Conservation (phyloP, 2,113 vertebrate genomes). For the Amphiprion percula region DNA sequence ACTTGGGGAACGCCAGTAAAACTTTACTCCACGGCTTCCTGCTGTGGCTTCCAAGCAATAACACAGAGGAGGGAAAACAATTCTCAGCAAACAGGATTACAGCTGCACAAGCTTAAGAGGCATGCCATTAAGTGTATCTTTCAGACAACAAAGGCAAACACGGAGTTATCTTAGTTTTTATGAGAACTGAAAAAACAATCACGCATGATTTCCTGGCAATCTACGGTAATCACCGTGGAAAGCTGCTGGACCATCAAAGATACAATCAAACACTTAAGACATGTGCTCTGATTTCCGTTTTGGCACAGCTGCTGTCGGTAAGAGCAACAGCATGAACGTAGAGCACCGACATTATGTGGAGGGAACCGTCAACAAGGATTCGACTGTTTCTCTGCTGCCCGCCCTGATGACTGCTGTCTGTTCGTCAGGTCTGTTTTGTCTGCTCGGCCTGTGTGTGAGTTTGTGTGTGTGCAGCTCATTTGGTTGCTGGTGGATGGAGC, state of each 20-base stretch:
- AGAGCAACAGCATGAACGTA: constrained; percentile 34
- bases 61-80: constrained; percentile 48
- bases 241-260: constrained; percentile 84
- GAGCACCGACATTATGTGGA: constrained; percentile 17
- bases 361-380: constrained; percentile 47
- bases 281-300: constrained; percentile 64
- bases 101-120: constrained; percentile 50
- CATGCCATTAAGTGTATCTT: constrained; percentile 53
- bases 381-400: constrained; percentile 28
- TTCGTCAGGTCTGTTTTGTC: constrained; percentile 41
- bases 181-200: constrained; percentile 49
- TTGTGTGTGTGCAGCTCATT: constrained; percentile 30
- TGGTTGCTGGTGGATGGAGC: constrained; percentile 51
- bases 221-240: constrained; percentile 68
- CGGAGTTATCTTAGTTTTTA: constrained; percentile 54
- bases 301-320: constrained; percentile 53
- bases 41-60: constrained; percentile 57
- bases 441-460: constrained; percentile 24
- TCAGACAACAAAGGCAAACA: constrained; percentile 65
- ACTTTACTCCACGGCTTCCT: constrained; percentile 44
- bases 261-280: constrained; percentile 66
- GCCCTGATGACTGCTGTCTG: constrained; percentile 42
- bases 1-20: constrained; percentile 48
- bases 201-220: constrained; percentile 69
- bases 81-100: constrained; percentile 53